Percentiles rank a stretch among this genome's conserved stretches.
Evolutionary conservation across 2,113 vertebrate genomes (phyloP).

Genomic region (Pelecanus crispus): DNA sequence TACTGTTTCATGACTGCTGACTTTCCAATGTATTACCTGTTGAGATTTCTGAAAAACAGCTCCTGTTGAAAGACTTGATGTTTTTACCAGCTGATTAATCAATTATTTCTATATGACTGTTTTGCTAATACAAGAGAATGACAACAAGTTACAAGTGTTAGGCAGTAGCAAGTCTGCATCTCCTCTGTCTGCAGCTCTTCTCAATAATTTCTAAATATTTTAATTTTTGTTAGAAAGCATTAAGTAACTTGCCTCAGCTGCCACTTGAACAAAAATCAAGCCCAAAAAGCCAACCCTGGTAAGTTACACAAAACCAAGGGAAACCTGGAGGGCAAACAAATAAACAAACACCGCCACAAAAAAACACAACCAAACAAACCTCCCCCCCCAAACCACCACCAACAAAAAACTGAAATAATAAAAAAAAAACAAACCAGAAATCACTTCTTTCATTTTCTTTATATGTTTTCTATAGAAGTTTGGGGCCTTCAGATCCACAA

Average conservation of each 20-base stretch:
- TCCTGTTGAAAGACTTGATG: background rate
- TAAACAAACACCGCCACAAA: background rate
- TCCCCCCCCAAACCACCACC: background rate
- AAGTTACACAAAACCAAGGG: background rate
- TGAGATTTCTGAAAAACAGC: background rate
- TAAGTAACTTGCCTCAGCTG: background rate
- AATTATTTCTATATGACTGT: background rate
- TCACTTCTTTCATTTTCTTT: background rate
- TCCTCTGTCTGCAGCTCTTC: background rate
- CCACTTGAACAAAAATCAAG: background rate
- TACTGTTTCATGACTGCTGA: background rate
- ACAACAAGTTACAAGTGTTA: background rate
- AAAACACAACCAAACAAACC: rapidly evolving
- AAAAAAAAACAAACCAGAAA: background rate
- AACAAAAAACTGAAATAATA: background rate
- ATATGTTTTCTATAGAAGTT: background rate
- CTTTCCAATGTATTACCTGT: background rate
- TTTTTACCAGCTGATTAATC: background rate
- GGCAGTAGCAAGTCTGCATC: background rate
- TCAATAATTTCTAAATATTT: background rate
- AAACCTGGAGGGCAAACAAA: background rate
- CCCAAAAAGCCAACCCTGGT: background rate
- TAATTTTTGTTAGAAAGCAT: background rate
- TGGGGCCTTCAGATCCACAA: background rate
- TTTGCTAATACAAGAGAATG: background rate